Evolutionary conservation across 2,888 invertebrate genomes (phyloP).

Genomic region (Petrolisthes manimaculis): DNA sequence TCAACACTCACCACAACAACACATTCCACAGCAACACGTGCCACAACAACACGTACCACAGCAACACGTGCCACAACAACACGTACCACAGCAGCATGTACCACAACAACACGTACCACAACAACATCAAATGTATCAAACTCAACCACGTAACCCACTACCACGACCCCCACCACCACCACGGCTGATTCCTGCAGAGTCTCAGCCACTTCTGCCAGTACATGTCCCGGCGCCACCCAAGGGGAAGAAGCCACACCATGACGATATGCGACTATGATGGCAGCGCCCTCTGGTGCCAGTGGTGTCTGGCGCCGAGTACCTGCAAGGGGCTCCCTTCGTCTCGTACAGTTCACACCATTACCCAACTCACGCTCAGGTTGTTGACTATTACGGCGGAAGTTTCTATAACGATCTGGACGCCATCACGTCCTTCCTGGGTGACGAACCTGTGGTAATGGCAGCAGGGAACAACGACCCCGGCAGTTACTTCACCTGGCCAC

Average conservation of each 20-base stretch:
- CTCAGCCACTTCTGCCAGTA: constrained; percentile 59
- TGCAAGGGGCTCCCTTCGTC: constrained; percentile 25
- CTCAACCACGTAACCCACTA: neutral
- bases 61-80: too few relatives aligned
- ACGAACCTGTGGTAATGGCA: neutral
- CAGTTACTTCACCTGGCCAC: constrained; percentile 62
- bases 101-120: too few relatives aligned
- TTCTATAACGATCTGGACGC: constrained; percentile 48
- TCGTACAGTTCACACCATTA: constrained; percentile 10
- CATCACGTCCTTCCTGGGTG: neutral
- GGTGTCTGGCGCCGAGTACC: constrained; percentile 42
- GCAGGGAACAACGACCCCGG: constrained; percentile 9
- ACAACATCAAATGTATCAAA: neutral
- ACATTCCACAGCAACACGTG: too few relatives aligned
- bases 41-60: too few relatives aligned
- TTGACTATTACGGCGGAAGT: constrained; percentile 63
- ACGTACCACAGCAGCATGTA: too few relatives aligned
- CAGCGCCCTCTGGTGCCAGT: constrained; percentile 66
- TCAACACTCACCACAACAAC: too few relatives aligned
- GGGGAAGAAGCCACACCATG: constrained; percentile 59
- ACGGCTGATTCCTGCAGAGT: constrained; percentile 45
- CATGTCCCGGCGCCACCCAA: constrained; percentile 61
- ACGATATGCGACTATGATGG: constrained; percentile 64
- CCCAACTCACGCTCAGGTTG: constrained; percentile 52
- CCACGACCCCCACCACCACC: constrained; percentile 59